Base-by-base conservation (phyloP, 1,140 invertebrate genomes). In the Eufriesea mexicana region DNA sequence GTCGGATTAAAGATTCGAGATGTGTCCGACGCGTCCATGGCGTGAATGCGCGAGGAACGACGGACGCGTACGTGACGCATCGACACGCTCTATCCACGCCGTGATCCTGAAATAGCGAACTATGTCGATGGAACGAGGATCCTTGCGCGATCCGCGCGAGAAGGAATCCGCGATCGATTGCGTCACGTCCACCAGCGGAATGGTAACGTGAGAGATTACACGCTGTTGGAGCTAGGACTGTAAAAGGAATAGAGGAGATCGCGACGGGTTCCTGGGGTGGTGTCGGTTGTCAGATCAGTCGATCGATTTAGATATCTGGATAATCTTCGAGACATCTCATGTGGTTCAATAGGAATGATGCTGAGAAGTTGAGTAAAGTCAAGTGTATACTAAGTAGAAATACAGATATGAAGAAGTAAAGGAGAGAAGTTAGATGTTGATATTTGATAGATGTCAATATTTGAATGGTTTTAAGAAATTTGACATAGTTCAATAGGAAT, bases 1-100 rank as follows among this genome's bases (percentile, higher is more conserved):
- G 89, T 91, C 87, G 90, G 89, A 92, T 93, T 94, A 93, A 91
- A 91, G 86, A 93, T 93, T 93, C 92, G 90, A 89, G 81, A 73
- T 88, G 88, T 92, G 93, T 93, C 84, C 91, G 72, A 73, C 67
- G 66, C 54, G 80, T 86, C 82, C 67, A 73, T 71, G 85, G 84
- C 84, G 82, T 87, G 92, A 92, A 91, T 92, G 87, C 90, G 86
- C 88, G 83, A 91, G 57, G 84, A 75, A 87, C 82, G 73, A 55
- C 79, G 59, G 54, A 61, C 66, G 35, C 62, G 77, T 87, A 79
- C 61, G 72, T 87, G 80, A 86, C 84, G 61, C 68, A 57, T 82
- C 79, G 84, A 67, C 57, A 49, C 55, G 25, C 49, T 66, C 42
- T 7, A 47, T 42, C 16, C n/a, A 35, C 23, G 20, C 47, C 59